Percentiles rank a stretch among this genome's conserved stretches.
Conservation (phyloP, 2,888 invertebrate genomes). For the Platerodrilus igneus region DNA sequence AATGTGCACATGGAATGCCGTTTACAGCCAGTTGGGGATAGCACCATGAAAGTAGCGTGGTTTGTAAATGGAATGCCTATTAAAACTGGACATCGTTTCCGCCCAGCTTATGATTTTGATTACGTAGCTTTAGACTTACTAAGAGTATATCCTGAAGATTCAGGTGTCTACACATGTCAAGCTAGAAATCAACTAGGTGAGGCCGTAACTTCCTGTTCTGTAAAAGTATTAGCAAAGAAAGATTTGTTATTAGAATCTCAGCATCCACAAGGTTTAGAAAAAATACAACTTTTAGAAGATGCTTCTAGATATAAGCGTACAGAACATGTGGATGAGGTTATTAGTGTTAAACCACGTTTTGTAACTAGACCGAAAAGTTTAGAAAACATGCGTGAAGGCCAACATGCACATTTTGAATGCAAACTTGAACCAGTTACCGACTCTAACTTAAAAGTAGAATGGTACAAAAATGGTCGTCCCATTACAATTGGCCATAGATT, state of each 20-base stretch:
- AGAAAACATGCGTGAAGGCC: constrained; percentile 80
- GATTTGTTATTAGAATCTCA: constrained; percentile 84
- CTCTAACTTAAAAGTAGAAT: constrained; percentile 92
- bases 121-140: constrained; percentile 94
- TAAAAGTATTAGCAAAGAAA: constrained; percentile 83
- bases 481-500: constrained; percentile 92
- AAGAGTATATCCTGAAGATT: constrained; percentile 95
- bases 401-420: constrained; percentile 96
- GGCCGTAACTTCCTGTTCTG: constrained; percentile 87
- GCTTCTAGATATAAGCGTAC: constrained; percentile 77
- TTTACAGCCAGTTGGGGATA: constrained; percentile 84
- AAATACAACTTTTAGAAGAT: constrained; percentile 89
- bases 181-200: constrained; percentile 93
- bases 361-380: constrained; percentile 83
- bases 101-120: constrained; percentile 95
- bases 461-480: constrained; percentile 93
- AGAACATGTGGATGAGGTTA: constrained; percentile 75
- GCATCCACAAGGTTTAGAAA: constrained; percentile 85
- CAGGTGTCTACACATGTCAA: constrained; percentile 92
- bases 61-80: constrained; percentile 91
- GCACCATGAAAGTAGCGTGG: constrained; percentile 94
- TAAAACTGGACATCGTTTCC: constrained; percentile 88
- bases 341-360: constrained; percentile 80
- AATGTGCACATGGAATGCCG: constrained; percentile 91
- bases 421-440: constrained; percentile 96